Base-by-base conservation (phyloP, 2,113 vertebrate genomes). In the Acinonyx jubatus region DNA sequence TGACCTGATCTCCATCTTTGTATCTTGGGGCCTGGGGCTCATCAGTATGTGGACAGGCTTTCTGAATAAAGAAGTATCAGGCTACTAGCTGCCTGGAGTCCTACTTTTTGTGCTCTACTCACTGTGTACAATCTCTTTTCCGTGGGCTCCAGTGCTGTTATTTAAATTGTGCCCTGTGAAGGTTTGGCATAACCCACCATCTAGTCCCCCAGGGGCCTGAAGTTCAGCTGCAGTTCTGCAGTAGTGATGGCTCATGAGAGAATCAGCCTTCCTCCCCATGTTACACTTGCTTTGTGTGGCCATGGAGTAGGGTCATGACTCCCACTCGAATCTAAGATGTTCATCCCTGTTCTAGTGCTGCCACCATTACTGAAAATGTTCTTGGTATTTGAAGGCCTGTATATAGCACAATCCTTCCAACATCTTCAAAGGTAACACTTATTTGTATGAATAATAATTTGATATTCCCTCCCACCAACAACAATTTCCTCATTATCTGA, bases 381-480 rank as follows among this genome's bases (percentile, higher is more conserved):
- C 36, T 81, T 73, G 50, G 25, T 45, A 82, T 69, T 94, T 31
- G 73, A 96, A 94, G 45, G 1, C 41, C 16, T 82, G 4, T 27
- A 61, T 23, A 61, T 61, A 52, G 69, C 38, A 48, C 0, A 18
- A n/a, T 80, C 41, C 84, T 93, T 36, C 31, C 65, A 94, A 50
- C 4, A 50, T 81, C 85, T 88, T 88, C 69, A 93, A 96, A 89
- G 45, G 33, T 15, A 93, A 38, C 13, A 33, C 13, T 82, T n/a
- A 63, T 45, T 94, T 95, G 41, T 57, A 92, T 95, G 73, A 65
- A 73, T 91, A 36, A 11, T 68, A 69, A 71, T 87, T 65, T 80
- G 23, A 78, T 7, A 79, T 50, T 79, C 68, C 29, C 16, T 7
- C 27, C n/a, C n/a, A 27, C 27, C 14, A 27, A 45, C 29, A 61